Conservation (phyloP, 2,113 vertebrate species). For the Myotis yumanensis region DNA sequence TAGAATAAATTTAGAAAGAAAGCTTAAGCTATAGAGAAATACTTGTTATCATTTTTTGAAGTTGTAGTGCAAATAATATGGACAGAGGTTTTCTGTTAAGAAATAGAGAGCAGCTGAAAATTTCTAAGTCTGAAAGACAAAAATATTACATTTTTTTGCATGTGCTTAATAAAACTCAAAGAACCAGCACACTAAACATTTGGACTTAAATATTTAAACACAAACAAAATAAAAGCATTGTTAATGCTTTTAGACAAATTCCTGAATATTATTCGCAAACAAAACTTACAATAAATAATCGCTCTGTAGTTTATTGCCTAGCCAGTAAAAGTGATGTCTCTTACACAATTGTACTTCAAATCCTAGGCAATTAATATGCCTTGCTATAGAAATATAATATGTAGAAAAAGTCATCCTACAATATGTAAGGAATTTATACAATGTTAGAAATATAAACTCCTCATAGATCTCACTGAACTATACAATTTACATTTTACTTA, state of each 20-base stretch:
- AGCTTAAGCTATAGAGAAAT: not conserved
- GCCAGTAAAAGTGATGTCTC: slow-evolving; percentile 31
- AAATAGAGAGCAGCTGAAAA: not conserved
- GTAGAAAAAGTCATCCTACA: not conserved
- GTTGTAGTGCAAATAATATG: not conserved
- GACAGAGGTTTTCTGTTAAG: not conserved
- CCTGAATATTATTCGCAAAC: slow-evolving; percentile 51
- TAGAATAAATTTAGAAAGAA: not conserved
- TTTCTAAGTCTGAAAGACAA: not conserved
- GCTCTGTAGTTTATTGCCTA: slow-evolving; percentile 16
- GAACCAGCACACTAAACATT: slow-evolving; percentile 18
- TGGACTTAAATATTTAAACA: slow-evolving; percentile 68
- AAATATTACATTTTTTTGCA: not conserved
- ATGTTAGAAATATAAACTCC: not conserved
- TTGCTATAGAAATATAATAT: slow-evolving; percentile 41
- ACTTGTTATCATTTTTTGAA: not conserved
- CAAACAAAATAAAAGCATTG: slow-evolving; percentile 34
- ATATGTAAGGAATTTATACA: not conserved
- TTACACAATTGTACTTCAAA: slow-evolving; percentile 26
- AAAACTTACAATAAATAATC: slow-evolving; percentile 44
- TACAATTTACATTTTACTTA: not conserved
- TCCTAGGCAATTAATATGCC: slow-evolving; percentile 10
- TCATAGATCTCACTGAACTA: not conserved
- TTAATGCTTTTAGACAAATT: slow-evolving; percentile 51
- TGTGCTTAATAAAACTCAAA: slow-evolving; percentile 36